A percentile compares a stretch with the other conserved stretches of the same genome.
phyloP scores from a whole-genome alignment of 2,113 vertebrate species.

The Haemorhous mexicanus region DNA sequence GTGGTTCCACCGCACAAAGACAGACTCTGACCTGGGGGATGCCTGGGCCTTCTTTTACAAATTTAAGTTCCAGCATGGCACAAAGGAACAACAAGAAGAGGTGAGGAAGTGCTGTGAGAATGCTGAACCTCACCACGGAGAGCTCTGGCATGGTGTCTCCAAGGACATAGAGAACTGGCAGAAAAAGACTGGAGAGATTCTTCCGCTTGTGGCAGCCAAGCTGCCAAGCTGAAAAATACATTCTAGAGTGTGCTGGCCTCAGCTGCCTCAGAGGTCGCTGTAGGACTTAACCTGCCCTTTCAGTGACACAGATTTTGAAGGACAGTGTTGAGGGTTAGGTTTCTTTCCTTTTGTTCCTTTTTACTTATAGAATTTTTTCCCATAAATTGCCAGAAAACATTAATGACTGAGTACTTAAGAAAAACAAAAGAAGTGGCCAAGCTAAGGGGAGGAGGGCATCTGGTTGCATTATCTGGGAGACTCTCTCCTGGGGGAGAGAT shows the following conservation, averaged over 20 bases:
- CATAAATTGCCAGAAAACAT: background rate
- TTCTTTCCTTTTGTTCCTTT: background rate
- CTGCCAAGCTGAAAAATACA: slow-evolving; percentile 89
- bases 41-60: slow-evolving; percentile 97
- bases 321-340: background rate
- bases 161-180: slow-evolving; percentile 94
- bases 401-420: background rate
- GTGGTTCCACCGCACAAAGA: slow-evolving; percentile 96
- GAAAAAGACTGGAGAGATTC: slow-evolving; percentile 90
- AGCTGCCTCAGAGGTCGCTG: too few relatives aligned
- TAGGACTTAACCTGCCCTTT: background rate
- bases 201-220: slow-evolving; percentile 82
- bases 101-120: slow-evolving; percentile 90
- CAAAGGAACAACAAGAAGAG: slow-evolving; percentile 90
- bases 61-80: slow-evolving; percentile 92
- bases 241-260: slow-evolving; percentile 72
- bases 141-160: slow-evolving; percentile 91
- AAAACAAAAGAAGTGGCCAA: background rate
- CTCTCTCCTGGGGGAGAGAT: background rate
- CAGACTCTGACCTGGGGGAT: slow-evolving; percentile 94
- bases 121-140: slow-evolving; percentile 86
- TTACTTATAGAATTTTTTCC: background rate
- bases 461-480: background rate
- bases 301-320: background rate
- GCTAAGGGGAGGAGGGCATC: background rate